These are phyloP conservation scores for Sialia sialis DNA, from an alignment of 2,113 vertebrate genomes.

Conservation along the genomic window DNA sequence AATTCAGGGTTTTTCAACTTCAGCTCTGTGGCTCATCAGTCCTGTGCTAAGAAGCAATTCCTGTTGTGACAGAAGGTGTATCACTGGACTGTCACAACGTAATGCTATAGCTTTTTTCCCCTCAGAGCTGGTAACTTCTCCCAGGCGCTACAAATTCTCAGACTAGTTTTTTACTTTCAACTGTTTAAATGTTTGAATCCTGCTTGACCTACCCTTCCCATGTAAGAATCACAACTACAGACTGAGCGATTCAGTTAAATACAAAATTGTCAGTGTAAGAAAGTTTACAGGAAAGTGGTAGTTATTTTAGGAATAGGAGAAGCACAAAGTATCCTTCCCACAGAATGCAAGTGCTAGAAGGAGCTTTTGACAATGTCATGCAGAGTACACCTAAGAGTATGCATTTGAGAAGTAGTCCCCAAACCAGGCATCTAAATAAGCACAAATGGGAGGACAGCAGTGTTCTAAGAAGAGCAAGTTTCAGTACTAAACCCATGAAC, in stretches of 20 bases:
- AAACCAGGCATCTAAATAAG: not conserved
- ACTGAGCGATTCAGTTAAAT: not conserved
- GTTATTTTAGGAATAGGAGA: not conserved
- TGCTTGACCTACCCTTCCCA: not conserved
- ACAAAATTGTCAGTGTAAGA: not conserved
- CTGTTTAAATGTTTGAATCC: not conserved
- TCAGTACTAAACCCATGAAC: not conserved
- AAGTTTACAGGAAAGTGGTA: not conserved
- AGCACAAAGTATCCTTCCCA: not conserved
- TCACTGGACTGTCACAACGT: not conserved
- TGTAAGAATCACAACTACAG: not conserved
- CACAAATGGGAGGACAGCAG: not conserved
- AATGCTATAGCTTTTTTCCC: not conserved
- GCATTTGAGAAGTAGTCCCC: not conserved
- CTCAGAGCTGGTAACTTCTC: not conserved
- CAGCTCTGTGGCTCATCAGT: not conserved
- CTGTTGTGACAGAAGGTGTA: not conserved
- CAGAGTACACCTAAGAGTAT: not conserved
- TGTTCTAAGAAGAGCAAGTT: not conserved
- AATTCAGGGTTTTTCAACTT: not conserved
- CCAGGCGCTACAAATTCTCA: not conserved
- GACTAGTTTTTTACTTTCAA: not conserved
- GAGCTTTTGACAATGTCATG: not conserved
- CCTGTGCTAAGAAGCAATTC: not conserved
- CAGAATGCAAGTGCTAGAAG: not conserved